Evolutionary conservation across 2,888 invertebrate genomes (phyloP), one percentile per base, ranked within the genome.

Genomic region (Tenthredo mesomela): DNA sequence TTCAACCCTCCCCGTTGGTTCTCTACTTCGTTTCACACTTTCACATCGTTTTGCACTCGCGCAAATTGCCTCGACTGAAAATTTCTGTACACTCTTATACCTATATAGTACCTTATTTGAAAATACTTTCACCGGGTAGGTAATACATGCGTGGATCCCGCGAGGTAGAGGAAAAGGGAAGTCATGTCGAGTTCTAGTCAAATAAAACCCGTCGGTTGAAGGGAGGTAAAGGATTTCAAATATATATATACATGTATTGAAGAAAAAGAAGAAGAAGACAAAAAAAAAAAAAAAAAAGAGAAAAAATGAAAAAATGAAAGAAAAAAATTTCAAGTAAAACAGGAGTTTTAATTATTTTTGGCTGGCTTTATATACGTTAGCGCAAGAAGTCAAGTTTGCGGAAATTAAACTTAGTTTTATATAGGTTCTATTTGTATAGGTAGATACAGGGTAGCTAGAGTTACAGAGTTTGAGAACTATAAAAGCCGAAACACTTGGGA

Each of bases 21-120:
- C 82, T 25, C 82, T n/a, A 43, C 65, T 47, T 43, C 25, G 43
- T 67, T 67, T 47, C 47, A 65, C 65, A 82, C 43, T 82, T 67
- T 82, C 82, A 67, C 65, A 82, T 82, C 65, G 67, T 82, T 82
- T 82, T 47, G 67, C 82, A 82, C 82, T 82, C 82, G 82, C 47
- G 47, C 33, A 77, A 77, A 77, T 77, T 77, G 77, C 50, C 54
- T 54, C 25, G 25, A 25, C 71, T 73, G 40, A 43, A 73, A 73
- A 73, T 43, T 40, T 43, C 43, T n/a, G 21, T 67, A 61, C 25
- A 12, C 54, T 73, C 54, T 73, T 43, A 50, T 15, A 54, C 15
- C 29, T 29, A 33, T 33, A 29, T 65, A 65, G 29, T 15, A 67
- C 67, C 67, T 25, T 61, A 54, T 67, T 67, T 18, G 67, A 33